Evolutionary conservation across 2,888 invertebrate genomes (phyloP).

Genomic region (Tiliacea citrago): DNA sequence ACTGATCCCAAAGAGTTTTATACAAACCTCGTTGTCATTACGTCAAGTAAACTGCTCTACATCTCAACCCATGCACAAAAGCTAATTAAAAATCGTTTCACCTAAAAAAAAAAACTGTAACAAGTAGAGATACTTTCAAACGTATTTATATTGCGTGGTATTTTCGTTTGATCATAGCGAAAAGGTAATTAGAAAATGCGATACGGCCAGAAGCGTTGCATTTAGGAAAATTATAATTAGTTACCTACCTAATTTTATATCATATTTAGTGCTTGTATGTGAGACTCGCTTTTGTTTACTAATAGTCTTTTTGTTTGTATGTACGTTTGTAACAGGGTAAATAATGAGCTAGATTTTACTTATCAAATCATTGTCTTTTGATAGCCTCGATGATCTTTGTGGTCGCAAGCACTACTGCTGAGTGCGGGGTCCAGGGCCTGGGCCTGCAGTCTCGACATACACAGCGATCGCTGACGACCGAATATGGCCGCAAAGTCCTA

Average conservation of each 20-base stretch:
- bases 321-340: not conserved
- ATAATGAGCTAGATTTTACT: not conserved
- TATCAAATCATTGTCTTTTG: not conserved
- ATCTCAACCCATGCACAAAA: not conserved
- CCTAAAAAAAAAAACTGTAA: not conserved
- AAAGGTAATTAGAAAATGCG: conserved; percentile 43
- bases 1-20: not conserved
- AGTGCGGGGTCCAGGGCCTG: not conserved
- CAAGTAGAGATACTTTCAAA: conserved; percentile 14
- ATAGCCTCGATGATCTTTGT: no score
- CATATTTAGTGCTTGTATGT: conserved; percentile 8
- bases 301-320: not conserved
- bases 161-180: conserved; percentile 17
- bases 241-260: not conserved
- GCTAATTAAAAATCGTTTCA: conserved; percentile 30
- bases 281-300: not conserved
- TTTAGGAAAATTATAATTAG: conserved; percentile 40
- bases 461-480: no score
- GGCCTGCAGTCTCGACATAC: no score
- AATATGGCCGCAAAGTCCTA: no score
- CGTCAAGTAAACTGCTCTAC: conserved; percentile 5
- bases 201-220: conserved; percentile 22
- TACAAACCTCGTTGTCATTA: not conserved
- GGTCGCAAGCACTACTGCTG: not conserved
- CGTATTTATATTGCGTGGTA: conserved; percentile 5